These are phyloP conservation scores for Dromococcyx pavoninus DNA, from an alignment of 2,797 vertebrate genomes.

Conservation along the genomic window DNA sequence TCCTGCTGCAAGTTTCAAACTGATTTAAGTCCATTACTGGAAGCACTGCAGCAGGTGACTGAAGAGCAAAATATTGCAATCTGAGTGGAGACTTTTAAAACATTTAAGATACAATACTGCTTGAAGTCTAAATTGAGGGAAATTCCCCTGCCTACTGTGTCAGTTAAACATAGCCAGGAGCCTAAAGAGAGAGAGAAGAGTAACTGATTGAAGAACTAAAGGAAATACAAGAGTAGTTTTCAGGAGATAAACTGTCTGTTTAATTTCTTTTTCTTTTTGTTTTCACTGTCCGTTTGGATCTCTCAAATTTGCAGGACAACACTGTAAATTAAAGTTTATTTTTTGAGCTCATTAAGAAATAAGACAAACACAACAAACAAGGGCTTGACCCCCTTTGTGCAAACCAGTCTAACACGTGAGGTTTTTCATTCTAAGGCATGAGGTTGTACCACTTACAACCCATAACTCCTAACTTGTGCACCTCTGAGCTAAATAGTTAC, in stretches of 20 bases:
- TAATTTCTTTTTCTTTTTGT: background rate
- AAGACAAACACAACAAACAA: background rate
- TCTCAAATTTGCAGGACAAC: background rate
- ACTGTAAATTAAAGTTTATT: background rate
- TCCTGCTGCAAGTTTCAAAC: background rate
- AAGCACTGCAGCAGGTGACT: background rate
- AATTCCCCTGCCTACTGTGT: background rate
- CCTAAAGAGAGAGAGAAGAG: background rate
- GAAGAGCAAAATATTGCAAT: background rate
- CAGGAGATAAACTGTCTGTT: background rate
- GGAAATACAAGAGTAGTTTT: background rate
- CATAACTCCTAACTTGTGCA: background rate
- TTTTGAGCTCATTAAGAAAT: background rate
- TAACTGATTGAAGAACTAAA: background rate
- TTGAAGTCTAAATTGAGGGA: background rate
- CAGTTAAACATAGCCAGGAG: background rate
- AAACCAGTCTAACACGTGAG: background rate
- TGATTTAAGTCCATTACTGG: background rate
- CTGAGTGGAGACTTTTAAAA: background rate
- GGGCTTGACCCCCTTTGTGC: background rate
- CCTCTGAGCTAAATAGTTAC: background rate
- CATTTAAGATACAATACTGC: background rate
- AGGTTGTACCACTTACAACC: background rate
- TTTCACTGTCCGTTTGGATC: background rate
- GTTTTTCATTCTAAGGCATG: background rate